A percentile compares a stretch with the other conserved stretches of the same genome.
phyloP scores from a whole-genome alignment of 30 jellyfish, hydroid and myxozoan species.

The Turritopsis rubra region DNA sequence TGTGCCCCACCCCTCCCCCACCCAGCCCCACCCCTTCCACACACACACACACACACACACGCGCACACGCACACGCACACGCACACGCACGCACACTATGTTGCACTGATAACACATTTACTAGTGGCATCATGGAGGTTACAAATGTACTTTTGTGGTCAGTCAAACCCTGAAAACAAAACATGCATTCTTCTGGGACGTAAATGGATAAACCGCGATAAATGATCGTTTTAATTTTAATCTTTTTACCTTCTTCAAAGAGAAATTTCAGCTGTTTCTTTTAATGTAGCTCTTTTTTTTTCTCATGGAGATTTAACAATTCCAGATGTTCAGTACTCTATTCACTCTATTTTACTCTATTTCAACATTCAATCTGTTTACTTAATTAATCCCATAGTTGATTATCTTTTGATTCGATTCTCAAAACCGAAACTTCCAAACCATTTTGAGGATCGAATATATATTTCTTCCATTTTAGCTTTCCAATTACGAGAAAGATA shows the following conservation, averaged over 20 bases:
- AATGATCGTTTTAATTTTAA: neutral
- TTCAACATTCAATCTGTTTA: neutral
- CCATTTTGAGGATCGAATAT: neutral
- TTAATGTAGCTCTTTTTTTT: no score
- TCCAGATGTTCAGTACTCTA: neutral
- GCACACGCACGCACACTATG: no score
- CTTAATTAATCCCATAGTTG: neutral
- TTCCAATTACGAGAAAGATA: slow-evolving; percentile 91
- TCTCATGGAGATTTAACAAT: neutral
- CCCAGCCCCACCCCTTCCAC: neutral
- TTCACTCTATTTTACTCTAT: neutral
- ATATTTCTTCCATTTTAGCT: slow-evolving; percentile 57
- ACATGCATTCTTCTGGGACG: no score
- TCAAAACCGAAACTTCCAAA: neutral
- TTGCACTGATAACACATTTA: no score
- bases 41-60: no score
- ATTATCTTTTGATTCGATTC: neutral
- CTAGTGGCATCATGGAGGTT: no score
- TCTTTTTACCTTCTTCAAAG: neutral
- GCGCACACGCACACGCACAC: no score
- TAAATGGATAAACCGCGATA: no score
- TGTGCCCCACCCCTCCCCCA: neutral
- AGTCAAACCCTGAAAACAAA: no score
- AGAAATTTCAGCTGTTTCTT: no score
- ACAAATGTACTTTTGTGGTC: no score